Evolutionary conservation across 2,113 vertebrate genomes (phyloP).

Genomic region (Tyrannus savana): DNA sequence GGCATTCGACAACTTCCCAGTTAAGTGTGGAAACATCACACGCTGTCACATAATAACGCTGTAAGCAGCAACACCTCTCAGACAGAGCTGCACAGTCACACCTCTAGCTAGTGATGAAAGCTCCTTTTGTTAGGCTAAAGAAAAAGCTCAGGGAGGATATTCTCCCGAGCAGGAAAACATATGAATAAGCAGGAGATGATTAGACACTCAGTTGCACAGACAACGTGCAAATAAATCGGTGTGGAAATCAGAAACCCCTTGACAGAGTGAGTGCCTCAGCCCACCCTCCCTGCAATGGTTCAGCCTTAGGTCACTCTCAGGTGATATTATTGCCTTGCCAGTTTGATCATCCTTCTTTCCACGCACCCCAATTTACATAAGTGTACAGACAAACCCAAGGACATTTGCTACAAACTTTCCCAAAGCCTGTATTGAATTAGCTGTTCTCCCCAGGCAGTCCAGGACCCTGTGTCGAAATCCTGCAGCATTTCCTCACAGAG

Average conservation of each 20-base stretch:
- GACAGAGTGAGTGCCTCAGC: neutral
- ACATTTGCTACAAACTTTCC: neutral
- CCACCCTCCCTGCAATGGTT: neutral
- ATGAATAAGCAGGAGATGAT: neutral
- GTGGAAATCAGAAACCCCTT: neutral
- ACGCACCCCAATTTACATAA: neutral
- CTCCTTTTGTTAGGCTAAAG: neutral
- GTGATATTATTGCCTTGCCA: neutral
- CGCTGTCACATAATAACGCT: neutral
- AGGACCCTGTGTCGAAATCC: neutral
- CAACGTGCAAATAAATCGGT: neutral
- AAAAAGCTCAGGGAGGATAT: neutral
- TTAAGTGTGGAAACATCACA: neutral
- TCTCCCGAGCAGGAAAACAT: neutral
- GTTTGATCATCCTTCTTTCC: neutral
- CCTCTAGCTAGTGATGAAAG: neutral
- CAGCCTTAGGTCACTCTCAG: neutral
- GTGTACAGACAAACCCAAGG: neutral
- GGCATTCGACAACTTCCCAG: conserved; percentile 37
- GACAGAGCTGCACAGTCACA: neutral
- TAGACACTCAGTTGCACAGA: neutral
- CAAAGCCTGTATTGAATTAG: neutral
- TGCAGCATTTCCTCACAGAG: neutral
- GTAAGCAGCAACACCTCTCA: neutral
- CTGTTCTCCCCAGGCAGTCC: neutral